These are phyloP conservation scores for Ophioninae sp. DNA, from an alignment of 2,888 invertebrate species.

Conservation along the genomic window DNA sequence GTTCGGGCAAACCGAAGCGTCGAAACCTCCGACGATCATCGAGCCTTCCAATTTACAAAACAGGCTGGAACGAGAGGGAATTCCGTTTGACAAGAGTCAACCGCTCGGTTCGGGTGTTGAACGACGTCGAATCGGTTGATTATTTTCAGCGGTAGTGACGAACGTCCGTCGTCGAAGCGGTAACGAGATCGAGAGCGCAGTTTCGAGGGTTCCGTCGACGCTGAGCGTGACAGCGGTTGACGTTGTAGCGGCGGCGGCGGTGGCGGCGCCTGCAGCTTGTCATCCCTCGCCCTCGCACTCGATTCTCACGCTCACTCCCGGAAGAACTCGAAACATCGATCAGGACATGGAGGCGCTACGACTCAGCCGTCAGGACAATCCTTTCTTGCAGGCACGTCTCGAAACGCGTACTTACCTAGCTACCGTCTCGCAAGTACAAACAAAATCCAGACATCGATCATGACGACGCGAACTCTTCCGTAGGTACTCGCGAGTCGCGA, in stretches of 20 bases:
- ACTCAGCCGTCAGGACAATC: slow-evolving; percentile 92
- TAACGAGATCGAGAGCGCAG: slow-evolving; percentile 71
- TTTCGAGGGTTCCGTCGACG: slow-evolving; percentile 81
- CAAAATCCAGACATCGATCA: neutral
- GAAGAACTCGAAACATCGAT: slow-evolving; percentile 89
- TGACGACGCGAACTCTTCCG: slow-evolving; percentile 35
- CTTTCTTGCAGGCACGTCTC: slow-evolving; percentile 87
- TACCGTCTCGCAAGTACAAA: no score
- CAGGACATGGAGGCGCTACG: slow-evolving; percentile 93
- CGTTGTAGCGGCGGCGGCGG: slow-evolving; percentile 61
- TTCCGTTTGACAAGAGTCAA: no score
- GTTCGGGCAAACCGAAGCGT: no score
- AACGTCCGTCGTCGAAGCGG: slow-evolving; percentile 71
- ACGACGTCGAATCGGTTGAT: neutral
- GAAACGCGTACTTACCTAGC: no score
- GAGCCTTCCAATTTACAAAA: no score
- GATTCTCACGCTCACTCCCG: slow-evolving; percentile 87
- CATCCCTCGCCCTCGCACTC: slow-evolving; percentile 84
- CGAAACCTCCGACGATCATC: no score
- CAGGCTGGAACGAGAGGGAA: no score
- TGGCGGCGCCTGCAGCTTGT: slow-evolving; percentile 62
- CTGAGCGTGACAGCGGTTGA: slow-evolving; percentile 75
- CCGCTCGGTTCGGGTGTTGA: neutral
- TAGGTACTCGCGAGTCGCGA: slow-evolving; percentile 91
- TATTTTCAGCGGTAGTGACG: slow-evolving; percentile 71